These are phyloP conservation scores for Elymnias hypermnestra DNA, from an alignment of 1,140 invertebrate genomes.

Conservation along the genomic window DNA sequence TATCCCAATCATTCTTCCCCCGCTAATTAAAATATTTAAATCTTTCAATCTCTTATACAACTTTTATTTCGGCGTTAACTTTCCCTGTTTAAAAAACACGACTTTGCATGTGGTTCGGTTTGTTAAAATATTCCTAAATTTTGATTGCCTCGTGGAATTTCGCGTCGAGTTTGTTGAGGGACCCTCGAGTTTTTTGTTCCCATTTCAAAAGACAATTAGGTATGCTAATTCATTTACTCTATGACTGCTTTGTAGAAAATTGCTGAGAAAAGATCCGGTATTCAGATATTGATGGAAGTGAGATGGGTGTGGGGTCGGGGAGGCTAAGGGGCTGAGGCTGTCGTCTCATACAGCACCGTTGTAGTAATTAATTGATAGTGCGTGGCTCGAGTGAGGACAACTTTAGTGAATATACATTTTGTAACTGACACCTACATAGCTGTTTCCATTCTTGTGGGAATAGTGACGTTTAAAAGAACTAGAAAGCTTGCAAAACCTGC, in stretches of 20 bases:
- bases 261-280: constrained; percentile 42
- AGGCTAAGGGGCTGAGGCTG: constrained; percentile 14
- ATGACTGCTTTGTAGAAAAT: constrained; percentile 52
- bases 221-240: constrained; percentile 67
- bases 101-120: constrained; percentile 53
- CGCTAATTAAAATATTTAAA: constrained; percentile 57
- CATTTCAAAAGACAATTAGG: constrained; percentile 62
- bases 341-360: constrained; percentile 27
- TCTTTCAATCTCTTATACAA: constrained; percentile 32
- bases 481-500: too few species aligned
- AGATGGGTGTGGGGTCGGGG: constrained; percentile 5
- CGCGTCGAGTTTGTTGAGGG: constrained; percentile 34
- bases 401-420: constrained; percentile 18
- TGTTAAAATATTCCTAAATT: constrained; percentile 65
- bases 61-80: constrained; percentile 45
- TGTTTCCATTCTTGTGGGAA: too few species aligned
- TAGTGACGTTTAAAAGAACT: too few species aligned
- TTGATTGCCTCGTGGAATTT: constrained; percentile 59
- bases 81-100: constrained; percentile 39
- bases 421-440: neutral
- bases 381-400: constrained; percentile 37
- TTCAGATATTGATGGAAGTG: constrained; percentile 35
- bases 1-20: too few species aligned
- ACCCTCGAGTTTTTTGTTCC: constrained; percentile 52
- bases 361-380: constrained; percentile 50